A percentile compares a stretch with the other conserved stretches of the same genome.
These are phyloP conservation scores for Chironomus striatipennis DNA, from an alignment of 1,140 invertebrate species.

Conservation along the genomic window DNA sequence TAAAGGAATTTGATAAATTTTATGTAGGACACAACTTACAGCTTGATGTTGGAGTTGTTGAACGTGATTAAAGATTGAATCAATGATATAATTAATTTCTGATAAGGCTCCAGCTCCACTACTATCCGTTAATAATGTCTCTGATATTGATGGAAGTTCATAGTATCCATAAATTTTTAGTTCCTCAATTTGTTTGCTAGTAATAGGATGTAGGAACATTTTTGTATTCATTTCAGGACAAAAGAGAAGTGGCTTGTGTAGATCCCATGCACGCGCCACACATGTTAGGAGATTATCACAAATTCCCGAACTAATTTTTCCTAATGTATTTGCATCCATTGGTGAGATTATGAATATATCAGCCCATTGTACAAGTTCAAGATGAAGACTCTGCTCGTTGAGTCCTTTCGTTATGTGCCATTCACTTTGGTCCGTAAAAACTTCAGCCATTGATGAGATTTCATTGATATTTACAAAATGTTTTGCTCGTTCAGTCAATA, in stretches of 20 bases:
- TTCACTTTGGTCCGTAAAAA: conserved; percentile 79
- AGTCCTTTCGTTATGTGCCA: conserved; percentile 85
- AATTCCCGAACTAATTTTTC: conserved; percentile 81
- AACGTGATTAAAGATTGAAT: conserved; percentile 16
- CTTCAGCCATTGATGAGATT: conserved; percentile 47
- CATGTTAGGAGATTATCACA: conserved; percentile 97
- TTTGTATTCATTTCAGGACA: conserved; percentile 98
- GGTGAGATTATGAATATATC: conserved; percentile 91
- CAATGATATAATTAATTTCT: conserved; percentile 48
- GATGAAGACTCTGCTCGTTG: conserved; percentile 93
- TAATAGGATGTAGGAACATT: conserved; percentile 95
- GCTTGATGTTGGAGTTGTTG: conserved; percentile 11
- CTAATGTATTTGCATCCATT: conserved; percentile 92
- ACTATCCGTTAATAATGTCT: conserved; percentile 91
- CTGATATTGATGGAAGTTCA: conserved; percentile 79
- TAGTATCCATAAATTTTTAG: conserved; percentile 76
- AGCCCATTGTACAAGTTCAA: conserved; percentile 93
- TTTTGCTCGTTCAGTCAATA: conserved; percentile 74
- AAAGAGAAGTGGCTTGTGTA: conserved; percentile 78
- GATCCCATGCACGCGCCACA: conserved; percentile 87
- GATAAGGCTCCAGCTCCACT: conserved; percentile 94
- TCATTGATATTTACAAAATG: conserved; percentile 73
- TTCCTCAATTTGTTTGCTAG: conserved; percentile 61
- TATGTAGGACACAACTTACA: not conserved
- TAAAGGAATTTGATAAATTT: no score